phyloP scores from a whole-genome alignment of 2,888 invertebrate species.

The Hartigia nigra region DNA sequence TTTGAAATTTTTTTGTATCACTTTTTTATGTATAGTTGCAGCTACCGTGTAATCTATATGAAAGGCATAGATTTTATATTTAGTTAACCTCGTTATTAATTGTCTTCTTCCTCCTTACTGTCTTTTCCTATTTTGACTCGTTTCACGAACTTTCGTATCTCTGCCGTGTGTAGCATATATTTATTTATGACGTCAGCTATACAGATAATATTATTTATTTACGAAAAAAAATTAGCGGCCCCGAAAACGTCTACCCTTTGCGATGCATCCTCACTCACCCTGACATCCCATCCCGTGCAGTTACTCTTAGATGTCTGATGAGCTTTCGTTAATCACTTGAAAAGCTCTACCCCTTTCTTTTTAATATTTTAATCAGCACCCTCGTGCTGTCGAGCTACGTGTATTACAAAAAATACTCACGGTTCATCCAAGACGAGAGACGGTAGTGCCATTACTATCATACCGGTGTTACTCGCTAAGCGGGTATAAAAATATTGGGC shows the following conservation, averaged over 20 bases:
- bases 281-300: neutral
- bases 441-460: constrained; percentile 48
- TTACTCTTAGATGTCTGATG: neutral
- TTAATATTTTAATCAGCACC: constrained; percentile 20
- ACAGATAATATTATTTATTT: constrained; percentile 30
- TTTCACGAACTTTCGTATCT: constrained; percentile 18
- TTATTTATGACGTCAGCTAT: constrained; percentile 27
- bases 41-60: constrained; percentile 31
- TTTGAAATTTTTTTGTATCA: constrained; percentile 28
- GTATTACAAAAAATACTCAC: constrained; percentile 28
- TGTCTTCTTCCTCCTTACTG: constrained; percentile 19
- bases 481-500: constrained; percentile 1
- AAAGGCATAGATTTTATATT: constrained; percentile 31
- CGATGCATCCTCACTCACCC: neutral
- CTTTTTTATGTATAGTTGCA: constrained; percentile 36
- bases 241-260: neutral
- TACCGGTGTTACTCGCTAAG: constrained; percentile 31
- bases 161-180: constrained; percentile 31
- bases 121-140: constrained; percentile 16
- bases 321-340: neutral
- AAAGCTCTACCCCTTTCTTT: neutral
- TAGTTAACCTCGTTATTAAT: constrained; percentile 32
- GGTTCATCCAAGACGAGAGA: constrained; percentile 29
- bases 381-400: constrained; percentile 21
- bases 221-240: constrained; percentile 16